Evolutionary conservation across 2,113 vertebrate genomes (phyloP).

Genomic region (Rousettus leschenaultii): DNA sequence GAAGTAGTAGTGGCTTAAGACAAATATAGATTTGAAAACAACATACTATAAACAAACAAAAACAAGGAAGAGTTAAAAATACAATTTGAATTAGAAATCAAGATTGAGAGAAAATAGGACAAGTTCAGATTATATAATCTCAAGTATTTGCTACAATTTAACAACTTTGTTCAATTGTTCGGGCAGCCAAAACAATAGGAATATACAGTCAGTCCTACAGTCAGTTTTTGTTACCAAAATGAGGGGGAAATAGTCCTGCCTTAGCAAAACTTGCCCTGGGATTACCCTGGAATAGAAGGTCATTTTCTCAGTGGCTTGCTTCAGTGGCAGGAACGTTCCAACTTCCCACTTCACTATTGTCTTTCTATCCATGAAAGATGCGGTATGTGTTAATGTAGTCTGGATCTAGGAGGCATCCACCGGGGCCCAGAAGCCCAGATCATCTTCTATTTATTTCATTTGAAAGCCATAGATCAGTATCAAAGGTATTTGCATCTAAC

Average conservation of each 20-base stretch:
- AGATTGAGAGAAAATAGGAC: neutral
- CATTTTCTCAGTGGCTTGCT: neutral
- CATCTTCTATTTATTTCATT: neutral
- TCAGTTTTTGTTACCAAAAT: neutral
- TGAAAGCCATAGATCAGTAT: neutral
- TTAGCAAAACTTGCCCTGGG: neutral
- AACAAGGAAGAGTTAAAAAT: neutral
- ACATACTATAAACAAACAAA: neutral
- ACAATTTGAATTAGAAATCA: neutral
- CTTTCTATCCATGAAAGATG: neutral
- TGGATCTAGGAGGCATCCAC: neutral
- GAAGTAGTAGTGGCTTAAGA: neutral
- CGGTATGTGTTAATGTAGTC: neutral
- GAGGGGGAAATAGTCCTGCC: neutral
- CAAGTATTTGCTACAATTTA: neutral
- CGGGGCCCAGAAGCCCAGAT: neutral
- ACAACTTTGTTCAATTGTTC: neutral
- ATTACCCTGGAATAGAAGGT: neutral
- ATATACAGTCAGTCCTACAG: neutral
- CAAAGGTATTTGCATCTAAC: neutral
- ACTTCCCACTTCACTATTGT: neutral
- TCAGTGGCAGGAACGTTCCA: neutral
- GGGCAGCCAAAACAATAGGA: neutral
- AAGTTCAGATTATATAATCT: neutral
- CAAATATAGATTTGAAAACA: neutral